phyloP scores from a whole-genome alignment of 2,888 invertebrate genomes.

The Diadromus collaris region DNA sequence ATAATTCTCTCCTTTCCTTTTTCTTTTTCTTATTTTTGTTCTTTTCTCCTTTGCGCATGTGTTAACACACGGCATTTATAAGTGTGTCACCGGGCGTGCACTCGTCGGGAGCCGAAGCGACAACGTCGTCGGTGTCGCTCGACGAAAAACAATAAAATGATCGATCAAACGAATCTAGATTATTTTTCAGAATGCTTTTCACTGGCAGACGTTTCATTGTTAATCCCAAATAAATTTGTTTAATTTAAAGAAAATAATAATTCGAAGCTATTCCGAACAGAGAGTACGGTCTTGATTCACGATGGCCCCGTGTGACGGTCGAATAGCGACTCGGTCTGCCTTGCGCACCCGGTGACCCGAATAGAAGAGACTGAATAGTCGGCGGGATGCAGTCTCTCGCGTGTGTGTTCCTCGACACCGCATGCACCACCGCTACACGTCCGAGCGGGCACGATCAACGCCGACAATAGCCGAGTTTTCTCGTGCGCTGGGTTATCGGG shows the following conservation, averaged over 20 bases:
- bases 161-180: background rate
- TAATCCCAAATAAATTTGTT: background rate
- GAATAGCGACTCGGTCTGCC: constrained; percentile 24
- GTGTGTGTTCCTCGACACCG: constrained; percentile 46
- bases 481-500: constrained; percentile 40
- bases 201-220: background rate
- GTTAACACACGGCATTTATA: background rate
- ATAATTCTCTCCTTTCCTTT: too few relatives aligned
- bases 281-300: constrained; percentile 40
- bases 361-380: constrained; percentile 64
- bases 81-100: constrained; percentile 59
- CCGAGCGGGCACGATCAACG: constrained; percentile 69
- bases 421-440: constrained; percentile 56
- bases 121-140: background rate
- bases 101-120: constrained; percentile 49
- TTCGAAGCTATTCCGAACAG: background rate
- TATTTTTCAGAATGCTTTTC: background rate
- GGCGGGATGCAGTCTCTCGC: constrained; percentile 57
- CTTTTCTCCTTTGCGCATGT: background rate
- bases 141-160: background rate
- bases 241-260: too few relatives aligned
- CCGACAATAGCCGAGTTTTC: constrained; percentile 67
- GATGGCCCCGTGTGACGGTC: constrained; percentile 54
- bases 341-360: constrained; percentile 63
- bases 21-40: background rate